These are phyloP conservation scores for Agapornis roseicollis DNA, from an alignment of 2,113 vertebrate species.

Conservation along the genomic window DNA sequence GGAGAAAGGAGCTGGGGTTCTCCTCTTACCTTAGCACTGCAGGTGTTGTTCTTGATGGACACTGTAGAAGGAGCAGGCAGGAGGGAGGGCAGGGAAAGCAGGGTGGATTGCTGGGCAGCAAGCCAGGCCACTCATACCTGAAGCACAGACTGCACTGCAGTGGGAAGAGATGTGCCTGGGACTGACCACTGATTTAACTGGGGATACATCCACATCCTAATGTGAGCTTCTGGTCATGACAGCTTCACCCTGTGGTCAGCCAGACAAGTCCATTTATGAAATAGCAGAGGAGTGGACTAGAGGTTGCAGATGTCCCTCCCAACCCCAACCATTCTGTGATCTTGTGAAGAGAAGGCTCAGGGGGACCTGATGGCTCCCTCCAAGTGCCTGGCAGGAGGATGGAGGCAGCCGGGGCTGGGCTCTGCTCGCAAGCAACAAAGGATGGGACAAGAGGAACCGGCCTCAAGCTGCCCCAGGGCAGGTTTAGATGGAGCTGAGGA, in stretches of 20 bases:
- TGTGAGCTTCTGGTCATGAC: neutral
- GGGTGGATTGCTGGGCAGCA: neutral
- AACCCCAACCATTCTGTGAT: too few relatives aligned
- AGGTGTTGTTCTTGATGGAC: neutral
- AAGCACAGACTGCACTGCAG: neutral
- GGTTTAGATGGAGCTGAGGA: too few relatives aligned
- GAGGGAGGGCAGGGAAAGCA: neutral
- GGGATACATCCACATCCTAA: too few relatives aligned
- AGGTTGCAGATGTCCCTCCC: neutral
- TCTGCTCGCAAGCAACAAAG: too few relatives aligned
- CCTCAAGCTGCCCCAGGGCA: too few relatives aligned
- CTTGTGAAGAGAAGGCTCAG: neutral
- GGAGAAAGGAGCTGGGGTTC: neutral
- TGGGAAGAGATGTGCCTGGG: neutral
- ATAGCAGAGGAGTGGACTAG: neutral
- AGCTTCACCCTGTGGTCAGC: neutral
- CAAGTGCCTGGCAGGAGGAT: neutral
- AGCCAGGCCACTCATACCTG: neutral
- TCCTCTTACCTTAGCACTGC: neutral
- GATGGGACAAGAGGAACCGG: too few relatives aligned
- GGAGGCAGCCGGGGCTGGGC: too few relatives aligned
- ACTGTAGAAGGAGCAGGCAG: neutral
- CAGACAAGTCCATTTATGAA: neutral
- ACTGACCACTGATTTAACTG: neutral
- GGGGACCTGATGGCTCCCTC: neutral